A percentile compares a stretch with the other conserved stretches of the same genome.
These are phyloP conservation scores for Exaiptasia diaphana DNA, from an alignment of 64 coral and sea anemone genomes.

Conservation along the genomic window DNA sequence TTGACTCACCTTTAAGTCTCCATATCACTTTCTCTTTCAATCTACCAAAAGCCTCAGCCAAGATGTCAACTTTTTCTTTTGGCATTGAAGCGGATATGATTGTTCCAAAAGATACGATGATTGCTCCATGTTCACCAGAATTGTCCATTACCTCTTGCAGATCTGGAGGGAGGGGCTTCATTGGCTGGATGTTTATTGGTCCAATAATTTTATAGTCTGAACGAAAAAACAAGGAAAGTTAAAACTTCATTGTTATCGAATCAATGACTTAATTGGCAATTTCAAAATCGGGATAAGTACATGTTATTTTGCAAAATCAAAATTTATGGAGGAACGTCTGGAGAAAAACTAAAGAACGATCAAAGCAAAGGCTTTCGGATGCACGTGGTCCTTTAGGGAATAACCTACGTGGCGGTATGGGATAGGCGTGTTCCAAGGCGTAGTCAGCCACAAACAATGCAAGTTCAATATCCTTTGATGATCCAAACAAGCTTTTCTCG, in stretches of 20 bases:
- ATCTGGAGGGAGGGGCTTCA: background rate
- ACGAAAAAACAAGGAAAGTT: background rate
- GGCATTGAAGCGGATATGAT: background rate
- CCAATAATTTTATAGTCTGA: background rate
- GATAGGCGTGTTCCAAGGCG: constrained; percentile 56
- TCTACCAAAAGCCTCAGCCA: background rate
- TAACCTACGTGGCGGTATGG: constrained; percentile 61
- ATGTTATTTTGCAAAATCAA: too few relatives aligned
- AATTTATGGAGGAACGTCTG: too few relatives aligned
- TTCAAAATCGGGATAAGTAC: too few relatives aligned
- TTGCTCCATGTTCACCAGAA: background rate
- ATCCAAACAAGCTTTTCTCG: constrained; percentile 1
- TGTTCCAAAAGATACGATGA: background rate
- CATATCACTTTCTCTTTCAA: background rate
- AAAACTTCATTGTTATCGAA: too few relatives aligned
- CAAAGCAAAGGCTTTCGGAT: constrained; percentile 34
- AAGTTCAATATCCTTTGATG: background rate
- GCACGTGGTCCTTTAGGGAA: background rate
- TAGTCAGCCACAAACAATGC: constrained; percentile 21
- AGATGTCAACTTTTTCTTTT: background rate
- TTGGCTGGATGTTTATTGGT: background rate
- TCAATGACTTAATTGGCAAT: too few relatives aligned
- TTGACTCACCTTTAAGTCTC: background rate
- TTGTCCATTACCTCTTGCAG: background rate
- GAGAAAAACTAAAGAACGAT: constrained; percentile 44